A percentile compares a stretch with the other conserved stretches of the same genome.
Evolutionary conservation across 2,113 vertebrate genomes (phyloP).

Genomic region (Atherinomorus stipes): DNA sequence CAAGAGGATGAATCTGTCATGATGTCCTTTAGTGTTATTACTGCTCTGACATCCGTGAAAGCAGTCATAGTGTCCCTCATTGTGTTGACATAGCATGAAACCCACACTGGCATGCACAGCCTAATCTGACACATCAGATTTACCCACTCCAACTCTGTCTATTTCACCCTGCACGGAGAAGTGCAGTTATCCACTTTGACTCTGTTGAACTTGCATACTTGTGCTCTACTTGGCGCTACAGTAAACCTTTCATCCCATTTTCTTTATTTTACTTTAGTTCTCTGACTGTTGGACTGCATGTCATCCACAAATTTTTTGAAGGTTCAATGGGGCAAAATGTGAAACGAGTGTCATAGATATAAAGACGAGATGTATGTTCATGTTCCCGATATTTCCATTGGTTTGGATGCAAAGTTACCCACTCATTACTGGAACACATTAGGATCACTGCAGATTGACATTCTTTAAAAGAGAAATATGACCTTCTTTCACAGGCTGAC

Average conservation of each 20-base stretch:
- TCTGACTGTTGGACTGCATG: not conserved
- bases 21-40: slow-evolving; percentile 72
- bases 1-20: slow-evolving; percentile 62
- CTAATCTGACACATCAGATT: slow-evolving; percentile 77
- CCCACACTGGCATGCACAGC: slow-evolving; percentile 49
- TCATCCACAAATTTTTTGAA: slow-evolving; percentile 1
- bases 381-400: slow-evolving; percentile 1
- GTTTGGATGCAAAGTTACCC: not conserved
- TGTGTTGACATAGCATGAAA: slow-evolving; percentile 71
- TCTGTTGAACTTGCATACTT: not conserved
- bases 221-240: slow-evolving; percentile 9
- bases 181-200: slow-evolving; percentile 31
- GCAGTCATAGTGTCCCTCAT: slow-evolving; percentile 57
- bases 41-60: slow-evolving; percentile 63
- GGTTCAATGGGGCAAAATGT: not conserved
- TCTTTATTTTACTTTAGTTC: not conserved
- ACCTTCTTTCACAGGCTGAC: too few relatives aligned
- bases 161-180: slow-evolving; percentile 28
- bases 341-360: not conserved
- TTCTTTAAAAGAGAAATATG: too few relatives aligned
- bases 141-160: slow-evolving; percentile 15
- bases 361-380: not conserved
- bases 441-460: too few relatives aligned
- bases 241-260: slow-evolving; percentile 23
- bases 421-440: not conserved